These are phyloP conservation scores for Scortum barcoo DNA, from an alignment of 2,113 vertebrate genomes.

Conservation along the genomic window DNA sequence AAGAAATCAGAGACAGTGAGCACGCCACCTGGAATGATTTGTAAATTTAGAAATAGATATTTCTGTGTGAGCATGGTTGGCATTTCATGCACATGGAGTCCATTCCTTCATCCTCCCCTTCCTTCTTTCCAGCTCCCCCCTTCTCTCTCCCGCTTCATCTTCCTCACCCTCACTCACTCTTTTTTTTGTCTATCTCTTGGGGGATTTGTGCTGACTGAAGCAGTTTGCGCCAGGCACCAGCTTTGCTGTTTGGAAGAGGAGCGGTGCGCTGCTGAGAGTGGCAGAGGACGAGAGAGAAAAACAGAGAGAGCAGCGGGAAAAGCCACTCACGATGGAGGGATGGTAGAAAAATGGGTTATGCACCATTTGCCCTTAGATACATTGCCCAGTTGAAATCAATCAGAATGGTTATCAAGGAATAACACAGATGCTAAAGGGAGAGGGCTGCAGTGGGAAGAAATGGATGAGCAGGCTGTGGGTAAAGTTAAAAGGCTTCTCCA, in stretches of 20 bases:
- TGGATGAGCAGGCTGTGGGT: slow-evolving; percentile 49
- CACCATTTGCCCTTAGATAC: slow-evolving; percentile 63
- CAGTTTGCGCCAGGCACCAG: slow-evolving; percentile 73
- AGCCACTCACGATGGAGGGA: slow-evolving; percentile 8
- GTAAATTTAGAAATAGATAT: slow-evolving; percentile 43
- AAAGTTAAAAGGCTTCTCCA: slow-evolving; percentile 69
- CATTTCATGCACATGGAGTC: slow-evolving; percentile 23
- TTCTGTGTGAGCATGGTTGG: slow-evolving; percentile 33
- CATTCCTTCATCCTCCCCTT: slow-evolving; percentile 31
- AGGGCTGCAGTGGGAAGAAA: slow-evolving; percentile 36
- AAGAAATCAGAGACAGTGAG: slow-evolving; percentile 24
- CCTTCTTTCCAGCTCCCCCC: slow-evolving; percentile 29
- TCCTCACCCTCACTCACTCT: slow-evolving; percentile 61
- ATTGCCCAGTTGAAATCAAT: slow-evolving; percentile 70
- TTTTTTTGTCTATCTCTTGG: slow-evolving; percentile 65
- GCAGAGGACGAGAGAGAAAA: slow-evolving; percentile 39
- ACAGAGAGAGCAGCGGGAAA: slow-evolving; percentile 19
- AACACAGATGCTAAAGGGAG: slow-evolving; percentile 39
- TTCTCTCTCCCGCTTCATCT: slow-evolving; percentile 38
- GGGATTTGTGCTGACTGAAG: slow-evolving; percentile 84
- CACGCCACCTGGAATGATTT: slow-evolving; percentile 51
- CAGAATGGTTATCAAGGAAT: slow-evolving; percentile 57
- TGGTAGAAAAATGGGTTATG: slow-evolving; percentile 63
- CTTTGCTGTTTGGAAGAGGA: slow-evolving; percentile 57
- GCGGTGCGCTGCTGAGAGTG: slow-evolving; percentile 50